Conservation (phyloP, 2,113 vertebrate species). For the Neoarius graeffei region DNA sequence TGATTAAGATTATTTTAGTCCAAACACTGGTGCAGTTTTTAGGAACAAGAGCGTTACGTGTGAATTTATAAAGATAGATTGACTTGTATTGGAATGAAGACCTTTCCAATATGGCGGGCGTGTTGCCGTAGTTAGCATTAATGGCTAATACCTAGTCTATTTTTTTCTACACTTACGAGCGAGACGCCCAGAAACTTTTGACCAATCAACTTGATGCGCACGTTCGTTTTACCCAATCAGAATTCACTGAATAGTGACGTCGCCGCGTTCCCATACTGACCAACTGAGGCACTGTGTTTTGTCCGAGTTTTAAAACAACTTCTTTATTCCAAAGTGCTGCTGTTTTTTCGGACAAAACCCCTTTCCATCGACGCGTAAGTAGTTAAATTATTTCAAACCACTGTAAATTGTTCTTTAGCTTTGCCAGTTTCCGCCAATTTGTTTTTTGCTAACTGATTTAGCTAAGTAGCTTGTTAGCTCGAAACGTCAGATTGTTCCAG, state of each 20-base stretch:
- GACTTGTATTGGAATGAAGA: background rate
- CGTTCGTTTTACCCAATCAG: slow-evolving; percentile 15
- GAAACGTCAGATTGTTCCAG: slow-evolving; percentile 1
- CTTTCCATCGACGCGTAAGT: slow-evolving; percentile 31
- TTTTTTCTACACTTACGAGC: background rate
- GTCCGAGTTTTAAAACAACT: slow-evolving; percentile 32
- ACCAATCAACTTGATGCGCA: slow-evolving; percentile 24
- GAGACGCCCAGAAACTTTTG: background rate
- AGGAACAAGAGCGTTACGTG: background rate
- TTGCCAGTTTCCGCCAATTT: background rate
- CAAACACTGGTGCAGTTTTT: background rate
- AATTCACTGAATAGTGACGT: background rate
- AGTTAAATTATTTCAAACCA: background rate
- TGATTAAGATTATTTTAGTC: background rate
- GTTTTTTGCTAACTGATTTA: slow-evolving; percentile 3
- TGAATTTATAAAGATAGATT: background rate
- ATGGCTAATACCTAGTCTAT: background rate
- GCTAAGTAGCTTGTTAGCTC: slow-evolving; percentile 23
- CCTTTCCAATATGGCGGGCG: slow-evolving; percentile 17
- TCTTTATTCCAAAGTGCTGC: background rate
- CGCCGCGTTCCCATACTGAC: slow-evolving; percentile 18
- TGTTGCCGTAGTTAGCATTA: background rate
- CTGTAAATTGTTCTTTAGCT: no score
- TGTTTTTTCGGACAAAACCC: slow-evolving; percentile 1
- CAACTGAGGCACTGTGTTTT: slow-evolving; percentile 13